These are phyloP conservation scores for Triplophysa siluroides DNA, from an alignment of 2,113 vertebrate species.

Conservation along the genomic window DNA sequence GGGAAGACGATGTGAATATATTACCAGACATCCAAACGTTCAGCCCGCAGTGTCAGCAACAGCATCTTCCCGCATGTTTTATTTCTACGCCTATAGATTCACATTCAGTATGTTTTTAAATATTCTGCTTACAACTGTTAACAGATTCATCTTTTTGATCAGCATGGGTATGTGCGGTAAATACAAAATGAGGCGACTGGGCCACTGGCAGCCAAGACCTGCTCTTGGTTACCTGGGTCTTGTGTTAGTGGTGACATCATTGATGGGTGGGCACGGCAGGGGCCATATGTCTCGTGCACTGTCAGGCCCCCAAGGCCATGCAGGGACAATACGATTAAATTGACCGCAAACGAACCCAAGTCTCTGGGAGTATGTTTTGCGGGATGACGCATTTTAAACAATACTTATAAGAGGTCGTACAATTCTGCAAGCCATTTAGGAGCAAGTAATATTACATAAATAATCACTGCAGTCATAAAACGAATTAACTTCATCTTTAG, in stretches of 20 bases:
- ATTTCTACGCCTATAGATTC: background rate
- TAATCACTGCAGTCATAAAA: background rate
- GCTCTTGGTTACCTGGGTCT: conserved; percentile 5
- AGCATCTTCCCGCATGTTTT: background rate
- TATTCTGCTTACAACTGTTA: background rate
- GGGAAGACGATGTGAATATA: conserved; percentile 20
- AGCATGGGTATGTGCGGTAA: conserved; percentile 20
- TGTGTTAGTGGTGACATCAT: conserved; percentile 47
- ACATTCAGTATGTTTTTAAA: background rate
- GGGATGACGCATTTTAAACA: conserved; percentile 9
- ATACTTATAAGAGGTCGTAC: background rate
- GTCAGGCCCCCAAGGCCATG: background rate
- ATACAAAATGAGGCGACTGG: conserved; percentile 3
- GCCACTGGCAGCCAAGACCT: background rate
- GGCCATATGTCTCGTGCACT: conserved; percentile 39
- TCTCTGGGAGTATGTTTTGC: background rate
- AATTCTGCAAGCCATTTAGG: no score
- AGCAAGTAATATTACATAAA: background rate
- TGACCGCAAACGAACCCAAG: background rate
- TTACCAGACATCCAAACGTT: conserved; percentile 29
- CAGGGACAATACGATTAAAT: background rate
- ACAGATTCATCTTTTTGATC: background rate
- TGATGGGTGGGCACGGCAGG: conserved; percentile 38
- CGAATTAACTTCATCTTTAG: background rate
- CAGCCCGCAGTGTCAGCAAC: conserved; percentile 45